Percentiles rank a stretch among this genome's conserved stretches.
These are phyloP conservation scores for Drosophila picticornis DNA, from an alignment of 2,888 invertebrate genomes.

Conservation along the genomic window DNA sequence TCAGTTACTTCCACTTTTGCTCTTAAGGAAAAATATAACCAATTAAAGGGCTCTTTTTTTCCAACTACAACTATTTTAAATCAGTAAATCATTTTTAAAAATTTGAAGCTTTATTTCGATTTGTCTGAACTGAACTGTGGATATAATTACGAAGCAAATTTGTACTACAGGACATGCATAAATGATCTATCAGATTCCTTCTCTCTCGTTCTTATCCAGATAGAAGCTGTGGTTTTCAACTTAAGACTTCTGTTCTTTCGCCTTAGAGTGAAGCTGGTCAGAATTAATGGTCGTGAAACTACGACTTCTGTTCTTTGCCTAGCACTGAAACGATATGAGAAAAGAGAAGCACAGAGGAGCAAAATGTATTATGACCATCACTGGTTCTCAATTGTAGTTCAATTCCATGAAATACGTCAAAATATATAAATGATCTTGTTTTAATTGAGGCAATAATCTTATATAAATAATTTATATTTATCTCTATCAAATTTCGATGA, in stretches of 20 bases:
- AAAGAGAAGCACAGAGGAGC: neutral
- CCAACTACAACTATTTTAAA: neutral
- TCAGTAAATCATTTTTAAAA: neutral
- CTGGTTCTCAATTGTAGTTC: neutral
- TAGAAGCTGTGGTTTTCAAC: too few species aligned
- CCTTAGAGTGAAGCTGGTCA: neutral
- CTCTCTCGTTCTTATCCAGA: rapidly evolving
- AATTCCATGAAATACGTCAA: neutral
- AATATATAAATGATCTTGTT: rapidly evolving
- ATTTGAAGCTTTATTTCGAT: neutral
- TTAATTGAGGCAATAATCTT: neutral
- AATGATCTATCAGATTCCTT: rapidly evolving
- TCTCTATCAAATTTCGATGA: neutral
- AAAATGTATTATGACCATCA: neutral
- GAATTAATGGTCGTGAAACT: neutral
- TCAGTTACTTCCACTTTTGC: neutral
- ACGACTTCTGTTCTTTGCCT: neutral
- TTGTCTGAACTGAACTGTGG: neutral
- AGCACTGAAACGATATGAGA: neutral
- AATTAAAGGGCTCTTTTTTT: neutral
- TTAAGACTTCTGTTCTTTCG: neutral
- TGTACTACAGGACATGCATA: neutral
- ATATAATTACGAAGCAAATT: neutral
- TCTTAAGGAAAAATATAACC: neutral
- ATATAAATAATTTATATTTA: neutral